A percentile compares a stretch with the other conserved stretches of the same genome.
phyloP scores from a whole-genome alignment of 2,113 vertebrate genomes.

The Odocoileus hemionus region DNA sequence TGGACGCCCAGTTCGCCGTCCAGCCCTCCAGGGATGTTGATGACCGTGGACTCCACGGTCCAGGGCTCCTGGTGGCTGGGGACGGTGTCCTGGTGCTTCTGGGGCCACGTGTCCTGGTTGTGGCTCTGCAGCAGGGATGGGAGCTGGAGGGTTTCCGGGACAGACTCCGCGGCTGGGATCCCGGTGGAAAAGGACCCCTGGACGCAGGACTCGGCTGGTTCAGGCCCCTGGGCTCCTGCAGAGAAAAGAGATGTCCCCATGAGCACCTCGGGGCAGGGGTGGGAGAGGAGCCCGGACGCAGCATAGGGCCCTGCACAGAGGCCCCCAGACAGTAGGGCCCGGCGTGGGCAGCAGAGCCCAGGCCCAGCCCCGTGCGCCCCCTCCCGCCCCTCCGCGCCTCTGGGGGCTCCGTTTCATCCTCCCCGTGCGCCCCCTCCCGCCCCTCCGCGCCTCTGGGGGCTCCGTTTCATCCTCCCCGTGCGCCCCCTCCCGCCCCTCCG shows the following conservation, averaged over 20 bases:
- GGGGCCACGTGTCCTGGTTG: rapidly evolving
- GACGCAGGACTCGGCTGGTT: rapidly evolving
- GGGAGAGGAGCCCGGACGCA: background rate
- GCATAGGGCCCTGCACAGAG: background rate
- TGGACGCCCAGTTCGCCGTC: rapidly evolving
- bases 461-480: background rate
- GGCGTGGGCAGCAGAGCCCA: background rate
- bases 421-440: too few relatives aligned
- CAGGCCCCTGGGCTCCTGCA: background rate
- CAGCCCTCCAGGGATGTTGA: rapidly evolving
- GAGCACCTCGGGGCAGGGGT: background rate
- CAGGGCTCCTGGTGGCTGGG: rapidly evolving
- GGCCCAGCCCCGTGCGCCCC: background rate
- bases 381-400: background rate
- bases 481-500: background rate
- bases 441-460: too few relatives aligned
- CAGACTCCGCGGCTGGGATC: too few relatives aligned
- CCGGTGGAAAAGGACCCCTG: rapidly evolving
- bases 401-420: background rate
- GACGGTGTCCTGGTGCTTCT: rapidly evolving
- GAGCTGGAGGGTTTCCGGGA: rapidly evolving
- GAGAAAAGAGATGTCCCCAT: background rate
- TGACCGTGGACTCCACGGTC: rapidly evolving
- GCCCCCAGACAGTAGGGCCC: background rate
- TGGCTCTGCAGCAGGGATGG: rapidly evolving